These are phyloP conservation scores for Hepsetus odoe DNA, from an alignment of 2,113 vertebrate species.

Conservation along the genomic window DNA sequence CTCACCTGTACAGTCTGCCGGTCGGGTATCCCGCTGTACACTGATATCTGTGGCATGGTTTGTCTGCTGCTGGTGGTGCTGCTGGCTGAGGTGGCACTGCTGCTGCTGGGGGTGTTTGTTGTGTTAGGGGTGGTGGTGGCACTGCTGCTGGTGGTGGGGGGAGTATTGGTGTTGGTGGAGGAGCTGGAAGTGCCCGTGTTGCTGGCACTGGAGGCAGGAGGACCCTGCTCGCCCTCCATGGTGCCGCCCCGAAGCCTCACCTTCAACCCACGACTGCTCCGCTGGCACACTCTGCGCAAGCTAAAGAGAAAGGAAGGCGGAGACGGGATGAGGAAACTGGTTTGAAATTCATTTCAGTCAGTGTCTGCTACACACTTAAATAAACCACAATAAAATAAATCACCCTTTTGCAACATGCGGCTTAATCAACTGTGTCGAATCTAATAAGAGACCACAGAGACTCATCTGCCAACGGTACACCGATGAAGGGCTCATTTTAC, in stretches of 20 bases:
- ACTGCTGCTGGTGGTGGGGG: slow-evolving; percentile 48
- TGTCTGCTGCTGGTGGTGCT: slow-evolving; percentile 72
- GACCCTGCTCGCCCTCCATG: slow-evolving; percentile 88
- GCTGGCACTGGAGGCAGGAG: slow-evolving; percentile 70
- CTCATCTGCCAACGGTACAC: neutral
- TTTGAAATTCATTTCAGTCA: neutral
- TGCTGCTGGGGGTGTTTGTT: slow-evolving; percentile 29
- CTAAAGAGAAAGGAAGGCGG: slow-evolving; percentile 53
- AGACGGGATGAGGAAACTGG: neutral
- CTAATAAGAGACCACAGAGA: neutral
- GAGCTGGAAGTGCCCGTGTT: slow-evolving; percentile 56
- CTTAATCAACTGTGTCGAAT: neutral
- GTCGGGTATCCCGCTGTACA: slow-evolving; percentile 91
- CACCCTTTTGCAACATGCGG: neutral
- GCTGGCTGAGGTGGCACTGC: slow-evolving; percentile 41
- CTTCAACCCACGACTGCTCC: slow-evolving; percentile 72
- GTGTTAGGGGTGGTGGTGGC: slow-evolving; percentile 47
- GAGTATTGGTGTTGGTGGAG: slow-evolving; percentile 50
- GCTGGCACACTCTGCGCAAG: slow-evolving; percentile 77
- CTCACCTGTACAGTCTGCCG: slow-evolving; percentile 93
- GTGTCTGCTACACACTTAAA: neutral
- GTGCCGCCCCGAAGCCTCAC: slow-evolving; percentile 74
- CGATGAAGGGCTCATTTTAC: neutral
- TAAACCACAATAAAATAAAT: neutral
- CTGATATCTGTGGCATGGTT: slow-evolving; percentile 84